Evolutionary conservation across 2,888 invertebrate genomes (phyloP), one percentile per base, ranked within the genome.

Genomic region (Deilephila porcellus): DNA sequence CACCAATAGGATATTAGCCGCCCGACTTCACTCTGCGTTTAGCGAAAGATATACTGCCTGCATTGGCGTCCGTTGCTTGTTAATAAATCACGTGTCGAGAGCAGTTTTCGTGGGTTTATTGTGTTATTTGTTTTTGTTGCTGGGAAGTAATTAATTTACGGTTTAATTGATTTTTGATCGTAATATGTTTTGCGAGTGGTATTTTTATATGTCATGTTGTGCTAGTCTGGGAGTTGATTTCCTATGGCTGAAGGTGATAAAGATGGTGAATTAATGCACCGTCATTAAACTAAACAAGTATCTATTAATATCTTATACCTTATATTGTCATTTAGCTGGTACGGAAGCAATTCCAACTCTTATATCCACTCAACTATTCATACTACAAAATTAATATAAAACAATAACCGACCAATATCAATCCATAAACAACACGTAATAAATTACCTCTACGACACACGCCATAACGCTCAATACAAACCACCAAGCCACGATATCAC

Each of bases 1-100:
- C 60, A 60, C 60, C 60, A 52, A 67, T 67, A 67, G 45, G 52
- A 8, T 52, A 67, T 64, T 67, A 67, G 17, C 25, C 20, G 67
- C 67, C 52, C 52, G 14, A 52, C 67, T 67, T 67, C 17, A 52
- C 20, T 45, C 45, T 25, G 67, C 14, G 52, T 52, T 52, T 20
- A 67, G 62, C 32, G 32, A 62, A 62, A 29, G 29, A 62, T 29
- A 29, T 29, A 62, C 17, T 62, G 29, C 29, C 19, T 45, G 19
- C 25, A 29, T 17, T 62, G 6, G 29, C 62, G 14, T 29, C 19
- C 32, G 17, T 19, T 32, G 62, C 17, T 29, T 19, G 56, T 56
- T 56, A 56, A 56, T 56, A 56, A 56, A 56, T 56, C 56, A 56
- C 56, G 56, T 56, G 56, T 56, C 56, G n/a, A 6, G 5, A n/a